Evolutionary conservation across 2,113 vertebrate species (phyloP), one percentile per base, ranked within the genome.

Genomic region (Peromyscus maniculatus): DNA sequence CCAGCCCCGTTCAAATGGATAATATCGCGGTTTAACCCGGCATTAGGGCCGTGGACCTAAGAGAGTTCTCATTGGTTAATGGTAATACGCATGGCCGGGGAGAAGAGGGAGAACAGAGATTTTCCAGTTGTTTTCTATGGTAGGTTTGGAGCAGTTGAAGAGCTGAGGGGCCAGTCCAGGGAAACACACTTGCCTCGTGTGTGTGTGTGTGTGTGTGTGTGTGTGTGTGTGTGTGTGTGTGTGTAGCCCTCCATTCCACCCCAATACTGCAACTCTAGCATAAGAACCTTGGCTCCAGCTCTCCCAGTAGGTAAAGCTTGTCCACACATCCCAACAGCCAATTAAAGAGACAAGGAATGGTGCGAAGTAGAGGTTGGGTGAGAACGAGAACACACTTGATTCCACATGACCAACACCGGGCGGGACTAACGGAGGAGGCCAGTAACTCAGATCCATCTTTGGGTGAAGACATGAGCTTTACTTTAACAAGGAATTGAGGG

Each of bases 211-310:
- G 19, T 7, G 1, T 21, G 28, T 31, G 71, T 11, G 1, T 36
- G 19, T 7, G 1, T 21, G 28, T 31, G 71, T 11, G 1, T n/a
- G 19, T 7, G 28, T 31, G 71, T 11, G 1, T n/a, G 19, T 7
- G 1, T 21, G 28, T 86, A 17, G 62, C 15, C 28, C 72, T 78
- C 22, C 4, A 10, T 59, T 71, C 16, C 4, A 46, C 22, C 71
- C 49, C 17, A 46, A 3, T 15, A 67, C 13, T 59, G n/a, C 2
- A 43, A 52, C 16, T 57, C 12, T 74, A 31, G 36, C 31, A 15
- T 49, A 26, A 39, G 15, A 39, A 17, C 22, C 49, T 74, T 36
- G 52, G 46, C 26, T 43, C 26, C 71, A 43, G 15, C 87, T 31
- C 22, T 55, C 16, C 26, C 26, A 43, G 4, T 3, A 62, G 26